Evolutionary conservation across 37 sponge, comb jelly and placozoan genomes (phyloP).

Genomic region (Axinella damicornis): DNA sequence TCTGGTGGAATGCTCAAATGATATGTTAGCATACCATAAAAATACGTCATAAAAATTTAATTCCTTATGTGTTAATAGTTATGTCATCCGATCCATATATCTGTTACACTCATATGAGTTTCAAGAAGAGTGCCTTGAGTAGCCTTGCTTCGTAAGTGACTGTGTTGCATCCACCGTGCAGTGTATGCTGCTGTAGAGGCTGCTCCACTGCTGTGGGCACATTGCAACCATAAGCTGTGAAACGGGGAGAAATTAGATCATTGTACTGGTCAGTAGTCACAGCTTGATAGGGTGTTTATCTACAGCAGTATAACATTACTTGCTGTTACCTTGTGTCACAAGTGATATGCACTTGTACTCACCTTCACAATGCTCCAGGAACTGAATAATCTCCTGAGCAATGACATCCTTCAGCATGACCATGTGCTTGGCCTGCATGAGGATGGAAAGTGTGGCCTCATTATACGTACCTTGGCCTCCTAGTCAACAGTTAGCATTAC

Average conservation of each 20-base stretch:
- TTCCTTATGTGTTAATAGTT: no score
- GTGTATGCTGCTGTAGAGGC: constrained; percentile 73
- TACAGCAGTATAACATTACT: no score
- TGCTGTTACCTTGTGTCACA: not conserved
- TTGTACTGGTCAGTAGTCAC: no score
- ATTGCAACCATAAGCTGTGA: constrained; percentile 73
- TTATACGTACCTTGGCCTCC: no score
- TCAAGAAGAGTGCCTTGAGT: constrained; percentile 90
- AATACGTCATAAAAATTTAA: no score
- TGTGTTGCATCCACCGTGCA: constrained; percentile 91
- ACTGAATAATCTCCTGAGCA: constrained; percentile 87
- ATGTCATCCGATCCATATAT: not conserved
- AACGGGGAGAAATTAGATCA: not conserved
- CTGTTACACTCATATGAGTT: constrained; percentile 29
- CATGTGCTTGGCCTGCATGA: constrained; percentile 95
- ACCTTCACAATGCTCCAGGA: constrained; percentile 97
- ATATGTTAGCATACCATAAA: no score
- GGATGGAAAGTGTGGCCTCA: not conserved
- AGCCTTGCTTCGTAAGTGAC: constrained; percentile 95
- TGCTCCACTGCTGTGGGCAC: constrained; percentile 81
- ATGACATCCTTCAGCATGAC: constrained; percentile 91
- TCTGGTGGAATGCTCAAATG: no score
- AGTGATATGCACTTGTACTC: not conserved
- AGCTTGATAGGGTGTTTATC: no score
- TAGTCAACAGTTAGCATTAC: no score